These are phyloP conservation scores for Rhabdomys dilectus DNA, from an alignment of 2,113 vertebrate species.

Conservation along the genomic window DNA sequence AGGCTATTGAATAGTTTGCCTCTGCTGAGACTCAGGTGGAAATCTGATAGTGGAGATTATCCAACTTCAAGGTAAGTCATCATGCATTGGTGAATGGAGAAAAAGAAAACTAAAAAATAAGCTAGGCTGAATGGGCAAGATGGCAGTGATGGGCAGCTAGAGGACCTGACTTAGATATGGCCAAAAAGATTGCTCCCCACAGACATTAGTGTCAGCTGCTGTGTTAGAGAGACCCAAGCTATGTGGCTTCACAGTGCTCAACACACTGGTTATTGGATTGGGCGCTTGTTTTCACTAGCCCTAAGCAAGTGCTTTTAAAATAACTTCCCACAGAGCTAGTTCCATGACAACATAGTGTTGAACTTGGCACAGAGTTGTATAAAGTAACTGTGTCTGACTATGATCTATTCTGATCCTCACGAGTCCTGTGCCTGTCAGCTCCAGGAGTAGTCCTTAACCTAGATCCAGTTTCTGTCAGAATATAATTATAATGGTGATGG, in stretches of 20 bases:
- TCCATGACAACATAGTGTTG: background rate
- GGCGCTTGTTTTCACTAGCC: background rate
- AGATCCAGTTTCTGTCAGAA: background rate
- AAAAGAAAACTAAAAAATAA: background rate
- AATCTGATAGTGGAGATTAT: background rate
- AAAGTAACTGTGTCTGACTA: background rate
- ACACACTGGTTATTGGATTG: background rate
- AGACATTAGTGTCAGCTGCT: background rate
- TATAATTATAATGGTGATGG: background rate
- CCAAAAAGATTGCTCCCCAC: background rate
- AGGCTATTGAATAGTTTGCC: background rate
- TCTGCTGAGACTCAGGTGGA: conserved; percentile 34
- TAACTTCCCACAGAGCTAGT: conserved; percentile 23
- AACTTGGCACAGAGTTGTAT: background rate
- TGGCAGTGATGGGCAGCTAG: background rate
- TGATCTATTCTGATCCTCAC: background rate
- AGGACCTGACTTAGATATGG: background rate
- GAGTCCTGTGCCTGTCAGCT: background rate
- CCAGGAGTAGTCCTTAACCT: background rate
- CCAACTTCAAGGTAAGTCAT: conserved; percentile 33
- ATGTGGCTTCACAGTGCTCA: background rate
- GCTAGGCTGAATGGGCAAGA: background rate
- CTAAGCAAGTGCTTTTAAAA: background rate
- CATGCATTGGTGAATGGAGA: background rate
- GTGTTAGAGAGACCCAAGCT: background rate